phyloP scores from a whole-genome alignment of 2,888 invertebrate genomes.

The Microctonus aethiopoides region DNA sequence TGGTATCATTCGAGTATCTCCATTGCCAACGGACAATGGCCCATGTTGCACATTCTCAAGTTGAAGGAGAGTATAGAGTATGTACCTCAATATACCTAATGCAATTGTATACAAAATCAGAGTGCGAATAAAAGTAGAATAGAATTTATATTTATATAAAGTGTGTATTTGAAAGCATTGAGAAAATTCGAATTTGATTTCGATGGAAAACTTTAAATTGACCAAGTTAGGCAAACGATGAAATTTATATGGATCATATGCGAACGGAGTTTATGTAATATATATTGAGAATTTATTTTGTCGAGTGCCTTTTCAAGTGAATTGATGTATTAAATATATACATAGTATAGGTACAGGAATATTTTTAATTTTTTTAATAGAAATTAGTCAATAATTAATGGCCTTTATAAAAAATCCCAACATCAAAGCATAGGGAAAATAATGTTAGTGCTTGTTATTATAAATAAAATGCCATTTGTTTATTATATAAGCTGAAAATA shows the following conservation, averaged over 20 bases:
- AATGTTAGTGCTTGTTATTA: constrained; percentile 11
- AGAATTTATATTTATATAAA: background rate
- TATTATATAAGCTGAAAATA: too few relatives aligned
- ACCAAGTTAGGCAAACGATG: constrained; percentile 18
- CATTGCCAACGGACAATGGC: constrained; percentile 11
- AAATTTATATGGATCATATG: background rate
- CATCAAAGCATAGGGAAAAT: constrained; percentile 29
- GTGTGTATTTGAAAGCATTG: background rate
- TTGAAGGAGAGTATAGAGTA: background rate
- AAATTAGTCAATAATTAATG: too few relatives aligned
- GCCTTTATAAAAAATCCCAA: background rate
- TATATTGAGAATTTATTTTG: too few relatives aligned
- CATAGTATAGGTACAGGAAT: too few relatives aligned
- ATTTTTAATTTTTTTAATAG: too few relatives aligned
- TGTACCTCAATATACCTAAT: background rate
- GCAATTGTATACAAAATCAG: constrained; percentile 2
- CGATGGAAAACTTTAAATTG: constrained; percentile 33
- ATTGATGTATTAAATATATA: too few relatives aligned
- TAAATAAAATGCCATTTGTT: background rate
- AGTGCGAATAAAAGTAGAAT: background rate
- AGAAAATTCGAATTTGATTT: constrained; percentile 27
- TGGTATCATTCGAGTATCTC: background rate
- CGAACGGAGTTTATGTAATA: background rate
- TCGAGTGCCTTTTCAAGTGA: constrained; percentile 27
- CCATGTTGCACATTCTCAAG: constrained; percentile 23